Percentiles rank a stretch among this genome's conserved stretches.
Conservation (phyloP, 2,113 vertebrate genomes). For the Erythrolamprus reginae region DNA sequence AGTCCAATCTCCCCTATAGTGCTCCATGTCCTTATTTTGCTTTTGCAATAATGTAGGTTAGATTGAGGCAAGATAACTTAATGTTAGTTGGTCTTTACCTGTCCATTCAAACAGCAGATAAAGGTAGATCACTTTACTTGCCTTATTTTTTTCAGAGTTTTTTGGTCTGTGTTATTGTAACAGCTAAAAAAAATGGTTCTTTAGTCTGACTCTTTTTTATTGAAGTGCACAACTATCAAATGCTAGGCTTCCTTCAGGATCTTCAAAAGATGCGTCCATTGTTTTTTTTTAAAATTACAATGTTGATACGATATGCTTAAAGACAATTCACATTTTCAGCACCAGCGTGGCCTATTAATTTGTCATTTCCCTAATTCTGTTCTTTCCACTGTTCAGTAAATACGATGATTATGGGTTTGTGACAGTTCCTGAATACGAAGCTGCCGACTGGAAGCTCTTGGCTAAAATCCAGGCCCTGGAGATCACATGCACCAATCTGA, state of each 20-base stretch:
- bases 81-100: neutral
- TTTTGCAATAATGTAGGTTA: neutral
- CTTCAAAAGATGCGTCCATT: neutral
- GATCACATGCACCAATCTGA: constrained; percentile 81
- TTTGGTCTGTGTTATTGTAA: neutral
- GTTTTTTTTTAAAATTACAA: too few species aligned
- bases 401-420: constrained; percentile 91
- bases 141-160: neutral
- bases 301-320: neutral
- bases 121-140: neutral
- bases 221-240: too few species aligned
- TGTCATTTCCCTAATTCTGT: neutral
- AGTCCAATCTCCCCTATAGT: too few species aligned
- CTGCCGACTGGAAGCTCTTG: constrained; percentile 88
- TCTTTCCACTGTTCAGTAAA: constrained; percentile 65
- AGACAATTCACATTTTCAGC: neutral
- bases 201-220: neutral
- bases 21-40: neutral
- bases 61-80: neutral
- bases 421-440: constrained; percentile 83
- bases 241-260: neutral
- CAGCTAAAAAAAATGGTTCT: neutral
- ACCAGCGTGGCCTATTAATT: neutral
- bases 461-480: constrained; percentile 90
- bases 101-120: neutral